These are phyloP conservation scores for Eulemur rufifrons DNA, from an alignment of 2,113 vertebrate genomes.

Conservation along the genomic window DNA sequence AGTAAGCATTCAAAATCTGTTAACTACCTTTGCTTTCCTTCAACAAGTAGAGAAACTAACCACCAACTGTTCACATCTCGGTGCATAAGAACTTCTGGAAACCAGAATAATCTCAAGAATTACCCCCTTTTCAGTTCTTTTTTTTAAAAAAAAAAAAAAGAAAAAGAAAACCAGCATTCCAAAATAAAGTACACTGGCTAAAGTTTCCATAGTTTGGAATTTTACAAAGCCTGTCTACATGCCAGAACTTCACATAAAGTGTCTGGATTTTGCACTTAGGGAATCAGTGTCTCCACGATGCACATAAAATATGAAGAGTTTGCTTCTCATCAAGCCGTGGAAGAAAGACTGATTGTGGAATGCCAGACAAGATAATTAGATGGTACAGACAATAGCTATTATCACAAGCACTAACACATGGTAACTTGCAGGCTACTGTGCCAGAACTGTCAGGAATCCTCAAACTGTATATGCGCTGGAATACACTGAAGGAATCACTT, in stretches of 20 bases:
- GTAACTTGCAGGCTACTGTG: neutral
- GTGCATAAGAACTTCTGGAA: constrained; percentile 15
- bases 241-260: constrained; percentile 55
- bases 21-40: neutral
- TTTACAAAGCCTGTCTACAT: constrained; percentile 27
- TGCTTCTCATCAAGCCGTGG: constrained; percentile 22
- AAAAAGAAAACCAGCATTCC: neutral
- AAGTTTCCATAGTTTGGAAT: constrained; percentile 55
- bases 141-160: neutral
- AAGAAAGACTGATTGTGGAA: constrained; percentile 53
- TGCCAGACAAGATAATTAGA: constrained; percentile 68
- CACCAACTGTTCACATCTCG: neutral
- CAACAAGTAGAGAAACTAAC: neutral
- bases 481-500: neutral
- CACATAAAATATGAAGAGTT: constrained; percentile 55
- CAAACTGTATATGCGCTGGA: neutral
- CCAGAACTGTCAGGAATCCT: constrained; percentile 52
- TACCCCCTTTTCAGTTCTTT: neutral
- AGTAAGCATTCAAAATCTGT: neutral
- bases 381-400: constrained; percentile 67
- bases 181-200: constrained; percentile 33
- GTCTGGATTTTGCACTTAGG: constrained; percentile 48
- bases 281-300: constrained; percentile 52
- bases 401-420: constrained; percentile 57
- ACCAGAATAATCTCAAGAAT: constrained; percentile 48